Base-by-base conservation (phyloP, 2,797 vertebrate genomes). In the Sebastolobus alascanus region DNA sequence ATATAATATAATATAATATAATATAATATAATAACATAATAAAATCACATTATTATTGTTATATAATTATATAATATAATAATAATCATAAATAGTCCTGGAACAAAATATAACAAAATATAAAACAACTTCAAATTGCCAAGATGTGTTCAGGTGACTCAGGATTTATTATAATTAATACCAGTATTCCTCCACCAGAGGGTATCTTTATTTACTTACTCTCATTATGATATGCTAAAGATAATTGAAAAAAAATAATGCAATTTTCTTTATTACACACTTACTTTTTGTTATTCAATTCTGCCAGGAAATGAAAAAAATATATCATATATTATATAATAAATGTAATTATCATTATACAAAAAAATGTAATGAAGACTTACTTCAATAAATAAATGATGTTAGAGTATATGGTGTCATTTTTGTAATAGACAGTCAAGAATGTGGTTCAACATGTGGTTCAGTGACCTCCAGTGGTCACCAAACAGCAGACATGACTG, bases 181-280 rank as follows among this genome's bases (percentile, higher is more conserved):
- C 78, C 78, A 75, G 14, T 50, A n/a, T 22, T 84, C 46, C 65
- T 75, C 81, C 77, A 77, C 31, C 70, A 83, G 70, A 83, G 60
- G 66, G 52, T 27, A 58, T 58, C 52, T n/a, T 27, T 37, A 72
- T 77, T 63, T 43, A 37, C 9, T 37, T 43, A 43, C 37, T 38
- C 37, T 9, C 37, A 8, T 8, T 38, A 38, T 38, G 37, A 54
- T 54, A 27, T 1, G 12, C 11, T 27, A 58, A 52, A 25, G 6
- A 58, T 12, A 31, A 29, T 27, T 56, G 2, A 31, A 31, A 37
- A 37, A 37, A 8, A 37, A 25, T 25, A 25, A 25, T 25, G 25
- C 25, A 25, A 25, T 25, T 25, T 25, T 25, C 25, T 25, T 25
- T 25, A 25, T 25, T 25, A 25, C 25, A 25, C 25, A 25, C 25